phyloP scores from a whole-genome alignment of 2,113 vertebrate species.

The Oplegnathus fasciatus region DNA sequence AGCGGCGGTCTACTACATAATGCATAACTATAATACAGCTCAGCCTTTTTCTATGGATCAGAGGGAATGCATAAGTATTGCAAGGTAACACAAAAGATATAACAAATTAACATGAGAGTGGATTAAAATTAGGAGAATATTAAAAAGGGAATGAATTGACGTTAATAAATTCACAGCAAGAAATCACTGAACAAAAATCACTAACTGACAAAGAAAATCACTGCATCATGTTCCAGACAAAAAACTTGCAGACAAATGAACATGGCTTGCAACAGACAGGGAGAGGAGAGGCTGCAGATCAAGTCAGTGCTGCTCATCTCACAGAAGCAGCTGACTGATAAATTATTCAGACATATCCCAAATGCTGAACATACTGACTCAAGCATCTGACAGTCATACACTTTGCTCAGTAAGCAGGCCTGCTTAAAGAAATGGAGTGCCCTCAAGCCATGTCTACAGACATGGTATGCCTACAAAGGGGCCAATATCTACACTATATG shows the following conservation, averaged over 20 bases:
- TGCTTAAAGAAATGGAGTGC: neutral
- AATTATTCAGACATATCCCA: constrained; percentile 66
- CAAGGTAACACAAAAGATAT: no score
- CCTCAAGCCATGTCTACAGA: constrained; percentile 10
- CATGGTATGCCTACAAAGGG: neutral
- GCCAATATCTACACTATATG: neutral
- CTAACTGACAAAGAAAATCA: neutral
- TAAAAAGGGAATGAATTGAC: neutral
- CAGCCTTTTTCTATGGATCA: no score
- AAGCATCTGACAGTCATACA: constrained; percentile 59
- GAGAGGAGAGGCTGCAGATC: constrained; percentile 32
- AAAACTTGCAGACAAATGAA: constrained; percentile 23
- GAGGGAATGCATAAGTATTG: no score
- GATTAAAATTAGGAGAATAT: neutral
- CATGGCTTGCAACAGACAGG: neutral
- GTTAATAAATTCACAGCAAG: neutral
- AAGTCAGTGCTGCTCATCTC: constrained; percentile 30
- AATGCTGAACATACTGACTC: constrained; percentile 57
- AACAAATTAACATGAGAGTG: neutral
- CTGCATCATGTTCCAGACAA: neutral
- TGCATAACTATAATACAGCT: no score
- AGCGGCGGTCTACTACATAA: no score
- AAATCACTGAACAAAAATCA: neutral
- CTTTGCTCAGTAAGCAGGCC: constrained; percentile 50
- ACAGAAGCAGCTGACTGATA: constrained; percentile 57